Evolutionary conservation across 2,888 invertebrate genomes (phyloP), one percentile per base, ranked within the genome.

Genomic region (Acanthosepion pharaonis): DNA sequence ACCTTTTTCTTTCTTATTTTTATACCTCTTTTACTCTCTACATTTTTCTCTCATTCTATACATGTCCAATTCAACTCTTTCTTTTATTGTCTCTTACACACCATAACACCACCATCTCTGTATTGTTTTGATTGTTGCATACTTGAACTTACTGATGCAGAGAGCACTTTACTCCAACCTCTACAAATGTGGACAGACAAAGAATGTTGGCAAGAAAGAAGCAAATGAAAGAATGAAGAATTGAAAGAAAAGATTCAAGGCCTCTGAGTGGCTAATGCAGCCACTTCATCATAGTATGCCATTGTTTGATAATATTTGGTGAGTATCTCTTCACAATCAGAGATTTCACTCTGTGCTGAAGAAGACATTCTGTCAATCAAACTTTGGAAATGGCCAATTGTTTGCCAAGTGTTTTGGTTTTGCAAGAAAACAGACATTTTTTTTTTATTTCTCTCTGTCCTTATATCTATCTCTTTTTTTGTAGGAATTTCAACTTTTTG

Each of bases 91-190:
- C 23, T 23, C 23, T 59, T 59, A 55, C 20, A 55, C 55, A 59
- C 55, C 15, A 23, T 59, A 20, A 59, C 78, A 78, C n/a, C 78
- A n/a, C 78, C 11, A 78, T 78, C 78, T n/a, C 9, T 78, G n/a
- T 78, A 78, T 78, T 78, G 78, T 78, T 78, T 78, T 11, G n/a
- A 78, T n/a, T n/a, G 33, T 78, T 78, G 78, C n/a, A n/a, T 78
- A 78, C 78, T 78, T 78, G n/a, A 78, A 78, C 78, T 78, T 33
- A 78, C n/a, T 78, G 78, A n/a, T 78, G n/a, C 78, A 78, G 78
- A 78, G 78, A 78, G n/a, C 78, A 78, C 78, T 78, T 78, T 78
- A 78, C 33, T 78, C 11, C 78, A n/a, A 78, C 78, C 15, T 78
- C 78, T 78, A 59, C 59, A 59, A 20, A 28, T 78, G 78, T 78